phyloP scores from a whole-genome alignment of 2,113 vertebrate species.

The Myodes glareolus region DNA sequence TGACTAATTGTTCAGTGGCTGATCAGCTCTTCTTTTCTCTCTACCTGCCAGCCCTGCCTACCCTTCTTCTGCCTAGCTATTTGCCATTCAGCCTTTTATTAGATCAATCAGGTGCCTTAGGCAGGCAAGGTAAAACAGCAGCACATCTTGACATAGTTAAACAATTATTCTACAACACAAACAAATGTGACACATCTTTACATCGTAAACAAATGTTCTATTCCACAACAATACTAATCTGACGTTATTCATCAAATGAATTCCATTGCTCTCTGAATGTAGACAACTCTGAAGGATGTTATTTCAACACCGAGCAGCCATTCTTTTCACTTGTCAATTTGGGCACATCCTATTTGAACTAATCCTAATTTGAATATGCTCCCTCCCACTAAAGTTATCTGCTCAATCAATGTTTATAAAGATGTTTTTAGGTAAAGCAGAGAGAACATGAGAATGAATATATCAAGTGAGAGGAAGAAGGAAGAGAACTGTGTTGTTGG shows the following conservation, averaged over 20 bases:
- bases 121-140: neutral
- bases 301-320: neutral
- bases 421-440: neutral
- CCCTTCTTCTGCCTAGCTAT: neutral
- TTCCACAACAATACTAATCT: neutral
- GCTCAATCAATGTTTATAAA: neutral
- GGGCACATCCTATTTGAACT: neutral
- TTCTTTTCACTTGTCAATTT: neutral
- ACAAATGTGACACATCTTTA: neutral
- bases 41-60: neutral
- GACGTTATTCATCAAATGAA: neutral
- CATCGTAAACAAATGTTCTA: neutral
- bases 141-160: neutral
- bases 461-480: conserved; percentile 37
- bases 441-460: neutral
- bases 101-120: neutral
- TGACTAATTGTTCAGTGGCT: neutral
- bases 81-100: neutral
- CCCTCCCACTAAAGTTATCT: neutral
- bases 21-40: neutral
- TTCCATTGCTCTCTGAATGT: neutral
- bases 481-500: neutral
- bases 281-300: neutral
- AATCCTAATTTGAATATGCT: neutral
- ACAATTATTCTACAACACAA: neutral